Conservation (phyloP, 2,113 vertebrate genomes). For the Climacteris rufus region DNA sequence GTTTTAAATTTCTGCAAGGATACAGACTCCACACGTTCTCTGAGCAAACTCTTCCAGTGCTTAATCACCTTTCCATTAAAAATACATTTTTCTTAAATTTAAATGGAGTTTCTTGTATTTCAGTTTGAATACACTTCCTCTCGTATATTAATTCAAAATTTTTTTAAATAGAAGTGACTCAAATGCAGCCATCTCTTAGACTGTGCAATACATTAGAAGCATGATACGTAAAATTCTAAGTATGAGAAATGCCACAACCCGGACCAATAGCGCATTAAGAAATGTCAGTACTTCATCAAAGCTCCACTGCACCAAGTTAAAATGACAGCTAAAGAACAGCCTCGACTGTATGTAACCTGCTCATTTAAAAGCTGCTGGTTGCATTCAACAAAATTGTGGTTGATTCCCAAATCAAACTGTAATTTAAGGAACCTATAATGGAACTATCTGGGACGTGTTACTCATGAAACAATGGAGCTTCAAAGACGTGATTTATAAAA, state of each 20-base stretch:
- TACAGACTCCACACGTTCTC: neutral
- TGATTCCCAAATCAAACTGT: neutral
- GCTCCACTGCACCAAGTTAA: neutral
- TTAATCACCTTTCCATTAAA: neutral
- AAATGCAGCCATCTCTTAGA: neutral
- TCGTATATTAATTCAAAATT: neutral
- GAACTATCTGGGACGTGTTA: neutral
- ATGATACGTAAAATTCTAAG: neutral
- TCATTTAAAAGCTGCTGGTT: neutral
- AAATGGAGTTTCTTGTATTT: neutral
- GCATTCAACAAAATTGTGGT: neutral
- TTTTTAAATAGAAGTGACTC: neutral
- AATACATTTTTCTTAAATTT: neutral
- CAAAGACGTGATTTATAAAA: neutral
- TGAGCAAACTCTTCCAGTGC: neutral
- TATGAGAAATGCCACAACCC: neutral
- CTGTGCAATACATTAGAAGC: neutral
- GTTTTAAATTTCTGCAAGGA: neutral
- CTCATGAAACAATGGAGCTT: neutral
- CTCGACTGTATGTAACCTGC: rapidly evolving
- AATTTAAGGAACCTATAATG: neutral
- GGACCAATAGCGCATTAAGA: neutral
- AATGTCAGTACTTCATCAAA: neutral
- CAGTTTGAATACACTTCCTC: neutral
- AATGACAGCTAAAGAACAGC: neutral